Evolutionary conservation across 2,113 vertebrate species (phyloP), one percentile per base, ranked within the genome.

Genomic region (Acanthochromis polyacanthus): DNA sequence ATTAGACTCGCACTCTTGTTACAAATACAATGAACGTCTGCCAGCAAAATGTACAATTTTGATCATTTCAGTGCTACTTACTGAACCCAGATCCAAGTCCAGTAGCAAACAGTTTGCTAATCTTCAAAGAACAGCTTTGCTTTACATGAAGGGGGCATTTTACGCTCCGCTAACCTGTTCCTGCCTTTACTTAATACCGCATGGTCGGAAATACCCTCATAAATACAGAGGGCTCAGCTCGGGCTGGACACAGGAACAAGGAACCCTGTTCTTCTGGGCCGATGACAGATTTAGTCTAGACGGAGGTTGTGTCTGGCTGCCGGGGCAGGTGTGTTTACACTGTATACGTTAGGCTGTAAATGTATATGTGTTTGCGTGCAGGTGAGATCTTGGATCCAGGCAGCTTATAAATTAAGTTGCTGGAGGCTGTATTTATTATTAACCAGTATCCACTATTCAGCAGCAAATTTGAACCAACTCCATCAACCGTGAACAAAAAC

Each of bases 121-220:
- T 89, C 91, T 88, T 89, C 88, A 89, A 91, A 88, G 81, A 63
- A 20, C 57, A 68, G 79, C 73, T 86, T 78, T 83, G 77, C 81
- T 46, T 28, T 55, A 61, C 58, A 62, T 20, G 60, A 74, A 65
- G 55, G 65, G 63, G 75, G 48, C 14, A 64, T 63, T 15, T 89
- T 83, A 81, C 55, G 17, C 65, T 80, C 77, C 58, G 28, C 67
- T 78, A 46, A 74, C 75, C 69, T 68, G 81, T 81, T 77, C 82
- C 81, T 88, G 80, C 67, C 66, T 78, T 53, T 65, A 50, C 73
- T 72, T 75, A 52, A 75, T 38, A 69, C 46, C 70, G 8, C 62
- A 19, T 62, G 57, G 46, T 66, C 15, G 55, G 60, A 85, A 88
- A 80, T 71, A 60, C 69, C 74, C 80, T 83, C 82, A 52, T 89